Conservation (phyloP, 2,888 invertebrate genomes). For the Eupithecia subumbrata region DNA sequence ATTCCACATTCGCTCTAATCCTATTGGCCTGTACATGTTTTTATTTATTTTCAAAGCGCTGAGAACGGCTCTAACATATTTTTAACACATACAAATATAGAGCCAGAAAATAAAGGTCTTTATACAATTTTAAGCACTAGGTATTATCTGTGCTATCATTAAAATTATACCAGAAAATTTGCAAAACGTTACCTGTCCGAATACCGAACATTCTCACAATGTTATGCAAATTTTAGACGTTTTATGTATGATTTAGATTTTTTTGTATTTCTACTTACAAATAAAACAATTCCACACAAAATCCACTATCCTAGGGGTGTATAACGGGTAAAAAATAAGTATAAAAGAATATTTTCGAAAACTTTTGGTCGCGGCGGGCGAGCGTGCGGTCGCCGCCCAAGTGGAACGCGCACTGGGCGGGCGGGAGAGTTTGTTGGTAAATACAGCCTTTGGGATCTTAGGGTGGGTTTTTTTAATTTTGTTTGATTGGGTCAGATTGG, state of each 20-base stretch:
- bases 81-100: not conserved
- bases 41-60: not conserved
- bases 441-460: conserved; percentile 15
- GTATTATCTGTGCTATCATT: not conserved
- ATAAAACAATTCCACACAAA: conserved; percentile 39
- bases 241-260: not conserved
- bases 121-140: not conserved
- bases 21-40: not conserved
- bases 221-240: not conserved
- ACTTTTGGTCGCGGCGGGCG: conserved; percentile 39
- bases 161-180: not conserved
- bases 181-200: not conserved
- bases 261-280: conserved; percentile 31
- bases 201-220: not conserved
- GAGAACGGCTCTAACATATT: not conserved
- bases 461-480: conserved; percentile 12
- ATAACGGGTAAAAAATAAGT: conserved; percentile 39
- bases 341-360: conserved; percentile 46
- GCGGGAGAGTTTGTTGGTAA: conserved; percentile 25
- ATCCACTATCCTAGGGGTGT: conserved; percentile 43
- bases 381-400: conserved; percentile 35
- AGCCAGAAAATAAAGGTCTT: not conserved
- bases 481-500: conserved; percentile 16
- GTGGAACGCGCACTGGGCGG: conserved; percentile 23
- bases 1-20: not conserved